Evolutionary conservation across 2,888 invertebrate species (phyloP), one percentile per base, ranked within the genome.

Genomic region (Ptycholaimellus sp.): DNA sequence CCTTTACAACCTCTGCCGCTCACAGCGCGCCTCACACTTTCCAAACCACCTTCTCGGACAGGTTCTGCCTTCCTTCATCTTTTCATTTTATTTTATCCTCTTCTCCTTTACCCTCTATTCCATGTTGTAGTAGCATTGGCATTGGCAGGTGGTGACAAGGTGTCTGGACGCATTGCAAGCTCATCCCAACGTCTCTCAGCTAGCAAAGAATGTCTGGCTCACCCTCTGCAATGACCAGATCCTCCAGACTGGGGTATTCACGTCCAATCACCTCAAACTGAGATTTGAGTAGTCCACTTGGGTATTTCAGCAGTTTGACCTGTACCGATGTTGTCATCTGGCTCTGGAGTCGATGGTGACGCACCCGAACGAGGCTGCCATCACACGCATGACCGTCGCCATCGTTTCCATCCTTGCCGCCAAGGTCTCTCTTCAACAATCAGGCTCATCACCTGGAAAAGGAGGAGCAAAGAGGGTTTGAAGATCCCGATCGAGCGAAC

Each of bases 311-410:
- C 60, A 64, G 30, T 72, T 72, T 56, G 69, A 72, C 47, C 66
- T 69, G 51, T 71, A 65, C 50, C 67, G 70, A 37, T 75, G 75
- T 54, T 73, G 73, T 20, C 65, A 66, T 49, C 63, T 74, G 36
- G 75, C 75, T 17, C 65, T 76, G 63, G 72, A 75, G 47, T 72
- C 72, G 45, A 62, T 76, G 39, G 42, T 49, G 6, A 34, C 37
- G 18, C 46, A 47, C 28, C 16, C 9, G 13, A 16, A 9, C 5
- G n/a, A 17, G 72, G 72, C 49, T 60, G 66, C 11, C 74, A 72
- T 52, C 70, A 72, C 71, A 51, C 64, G 74, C 37, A 74, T 76
- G 74, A 72, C 73, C 18, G 74, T 75, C n/a, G 75, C 75, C 1
- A 74, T 76, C 42, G 74, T 74, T 50, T 74, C 74, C 41, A 74